Conservation (phyloP, 1,140 invertebrate genomes). For the Drusus annulatus region DNA sequence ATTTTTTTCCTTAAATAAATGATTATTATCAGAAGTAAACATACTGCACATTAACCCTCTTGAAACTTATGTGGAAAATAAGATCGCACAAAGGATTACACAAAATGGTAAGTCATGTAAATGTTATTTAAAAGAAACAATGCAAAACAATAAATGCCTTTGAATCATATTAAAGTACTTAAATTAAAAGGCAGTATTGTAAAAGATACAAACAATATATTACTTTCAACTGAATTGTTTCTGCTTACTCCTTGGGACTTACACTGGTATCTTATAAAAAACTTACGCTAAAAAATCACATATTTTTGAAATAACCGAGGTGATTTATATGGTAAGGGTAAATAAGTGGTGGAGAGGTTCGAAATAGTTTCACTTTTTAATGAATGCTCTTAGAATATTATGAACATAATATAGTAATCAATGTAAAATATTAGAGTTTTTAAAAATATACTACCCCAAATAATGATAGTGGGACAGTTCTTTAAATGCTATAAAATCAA, state of each 20-base stretch:
- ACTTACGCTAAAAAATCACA: constrained; percentile 39
- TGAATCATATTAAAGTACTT: constrained; percentile 10
- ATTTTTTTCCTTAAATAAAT: not conserved
- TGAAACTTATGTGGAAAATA: not conserved
- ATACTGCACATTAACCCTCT: not conserved
- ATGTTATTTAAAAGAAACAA: constrained; percentile 21
- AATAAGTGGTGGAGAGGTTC: not conserved
- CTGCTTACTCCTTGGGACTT: constrained; percentile 15
- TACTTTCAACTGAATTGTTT: constrained; percentile 16
- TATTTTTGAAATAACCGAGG: constrained; percentile 7
- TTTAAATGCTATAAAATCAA: constrained; percentile 35
- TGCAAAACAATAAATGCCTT: constrained; percentile 29
- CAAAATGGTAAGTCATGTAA: constrained; percentile 29
- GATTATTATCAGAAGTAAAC: not conserved
- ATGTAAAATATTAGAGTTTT: not conserved
- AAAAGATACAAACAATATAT: constrained; percentile 27
- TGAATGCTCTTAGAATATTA: too few relatives aligned
- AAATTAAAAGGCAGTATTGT: constrained; percentile 6
- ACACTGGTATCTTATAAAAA: constrained; percentile 39
- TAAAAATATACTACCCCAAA: constrained; percentile 22
- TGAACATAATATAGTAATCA: too few relatives aligned
- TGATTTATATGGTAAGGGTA: not conserved
- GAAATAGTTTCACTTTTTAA: not conserved
- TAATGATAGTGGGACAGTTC: constrained; percentile 16
- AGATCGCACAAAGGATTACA: not conserved